Evolutionary conservation across 2,797 vertebrate species (phyloP), one percentile per base, ranked within the genome.

Genomic region (Synanceia verrucosa): DNA sequence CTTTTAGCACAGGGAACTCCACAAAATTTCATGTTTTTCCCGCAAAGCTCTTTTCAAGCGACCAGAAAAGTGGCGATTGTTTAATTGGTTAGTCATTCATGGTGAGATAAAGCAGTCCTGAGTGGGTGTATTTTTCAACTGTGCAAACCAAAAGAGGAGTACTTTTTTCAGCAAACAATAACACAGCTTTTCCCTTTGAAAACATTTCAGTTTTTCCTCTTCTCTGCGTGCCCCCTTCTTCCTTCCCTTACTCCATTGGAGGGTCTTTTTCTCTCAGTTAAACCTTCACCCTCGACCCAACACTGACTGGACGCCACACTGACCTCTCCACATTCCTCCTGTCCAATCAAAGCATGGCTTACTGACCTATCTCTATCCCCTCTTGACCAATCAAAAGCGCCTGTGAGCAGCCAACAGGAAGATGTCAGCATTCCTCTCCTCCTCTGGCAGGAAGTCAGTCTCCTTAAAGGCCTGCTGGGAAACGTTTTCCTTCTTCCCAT

Each of bases 371-470:
- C 62, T 76, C 28, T 83, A 89, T 88, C 76, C 86, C 84, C 83
- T 78, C 68, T 80, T 88, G 85, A 85, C 89, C 83, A 92, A 89
- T 93, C 86, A 87, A 85, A 90, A 69, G 46, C 1, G 62, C 56
- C 28, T 70, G 83, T 70, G 76, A 81, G 79, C 73, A 77, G 85
- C 87, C 81, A 86, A 91, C 85, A 90, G 89, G 87, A 91, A 91
- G 85, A 86, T 88, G 89, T 91, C 89, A 90, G 90, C 85, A 91
- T 92, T 93, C 88, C 78, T 86, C 76, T 87, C 60, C 80, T 79
- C 72, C 89, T 63, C 81, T 91, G 89, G 83, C 89, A 92, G 89
- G 90, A 92, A 93, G 89, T 68, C 67, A 51, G 77, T 75, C 78
- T 91, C 85, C 81, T 84, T 86, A 85, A 87, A 88, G 51, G 67